Evolutionary conservation across 2,113 vertebrate genomes (phyloP), one percentile per base, ranked within the genome.

Genomic region (Gallinago paraguaiae): DNA sequence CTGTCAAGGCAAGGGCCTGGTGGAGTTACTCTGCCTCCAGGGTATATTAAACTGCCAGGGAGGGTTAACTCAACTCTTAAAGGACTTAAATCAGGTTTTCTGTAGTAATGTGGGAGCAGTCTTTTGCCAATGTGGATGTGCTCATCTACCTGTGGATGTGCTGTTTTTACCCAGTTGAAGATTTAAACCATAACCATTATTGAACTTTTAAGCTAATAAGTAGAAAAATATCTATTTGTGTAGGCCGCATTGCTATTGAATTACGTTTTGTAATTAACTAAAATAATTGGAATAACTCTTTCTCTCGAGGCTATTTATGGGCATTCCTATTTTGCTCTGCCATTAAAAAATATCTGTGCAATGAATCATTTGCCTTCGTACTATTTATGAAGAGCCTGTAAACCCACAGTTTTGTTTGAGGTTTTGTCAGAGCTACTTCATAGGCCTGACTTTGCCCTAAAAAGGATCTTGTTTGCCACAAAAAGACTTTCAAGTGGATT

Each of bases 281-380:
- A 54, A 83, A 60, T 60, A 79, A 37, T 39, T 63, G n/a, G 72
- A 65, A 41, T 68, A 84, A 43, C 24, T 67, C 20, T 46, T 86
- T 68, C 37, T 81, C 54, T 79, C 72, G 61, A 84, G 45, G 48
- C 75, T 93, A 72, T 95, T 89, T 91, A 79, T 79, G 64, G 59
- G 5, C 79, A 76, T 87, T 82, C 41, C 50, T 76, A 8, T 45
- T 90, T 85, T 72, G 50, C 9, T 92, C 7, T 92, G 50, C 31
- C 46, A 24, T 91, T 72, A 61, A 37, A 82, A 69, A 89, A 91
- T 76, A 77, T 59, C 84, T 74, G 14, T 65, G 54, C 25, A 63
- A 25, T 97, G 94, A 96, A 74, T 95, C 82, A 93, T 82, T 83
- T 82, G 30, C 43, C 61, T 68, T 82, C 6, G 5, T 80, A 70